These are phyloP conservation scores for Diprion similis DNA, from an alignment of 1,140 invertebrate species.

Conservation along the genomic window DNA sequence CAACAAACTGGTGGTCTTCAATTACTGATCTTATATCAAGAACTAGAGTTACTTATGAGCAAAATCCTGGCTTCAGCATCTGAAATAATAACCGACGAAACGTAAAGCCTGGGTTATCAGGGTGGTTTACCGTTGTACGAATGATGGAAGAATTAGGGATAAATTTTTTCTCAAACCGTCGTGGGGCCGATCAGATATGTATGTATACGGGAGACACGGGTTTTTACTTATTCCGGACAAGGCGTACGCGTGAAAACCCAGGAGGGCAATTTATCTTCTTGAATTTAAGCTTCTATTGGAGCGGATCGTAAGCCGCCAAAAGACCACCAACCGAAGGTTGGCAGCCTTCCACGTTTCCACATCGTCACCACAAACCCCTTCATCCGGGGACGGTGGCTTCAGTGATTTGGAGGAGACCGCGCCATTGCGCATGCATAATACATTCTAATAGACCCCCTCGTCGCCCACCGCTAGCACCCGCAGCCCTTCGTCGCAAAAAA, in stretches of 20 bases:
- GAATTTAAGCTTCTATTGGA: slow-evolving; percentile 5
- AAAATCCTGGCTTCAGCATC: too few species aligned
- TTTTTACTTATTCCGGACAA: background rate
- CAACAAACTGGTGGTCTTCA: too few species aligned
- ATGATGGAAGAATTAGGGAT: too few species aligned
- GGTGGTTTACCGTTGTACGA: too few species aligned
- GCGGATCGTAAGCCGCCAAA: slow-evolving; percentile 4
- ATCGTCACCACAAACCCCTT: slow-evolving; percentile 5
- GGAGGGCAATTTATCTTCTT: slow-evolving; percentile 2
- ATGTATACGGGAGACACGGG: background rate
- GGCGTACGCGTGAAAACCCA: slow-evolving; percentile 4
- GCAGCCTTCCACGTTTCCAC: background rate
- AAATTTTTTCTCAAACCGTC: too few species aligned
- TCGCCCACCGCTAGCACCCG: background rate
- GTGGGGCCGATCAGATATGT: too few species aligned
- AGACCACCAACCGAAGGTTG: slow-evolving; percentile 4
- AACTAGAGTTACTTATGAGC: too few species aligned
- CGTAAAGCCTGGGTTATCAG: too few species aligned
- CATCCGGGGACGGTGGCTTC: slow-evolving; percentile 3
- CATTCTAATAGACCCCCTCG: slow-evolving; percentile 45
- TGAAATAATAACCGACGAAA: too few species aligned
- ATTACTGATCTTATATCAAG: too few species aligned
- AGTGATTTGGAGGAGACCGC: slow-evolving; percentile 25
- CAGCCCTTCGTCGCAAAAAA: background rate
- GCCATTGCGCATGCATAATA: slow-evolving; percentile 52